Evolutionary conservation across 2,113 vertebrate genomes (phyloP).

Genomic region (Erpornis zantholeuca): DNA sequence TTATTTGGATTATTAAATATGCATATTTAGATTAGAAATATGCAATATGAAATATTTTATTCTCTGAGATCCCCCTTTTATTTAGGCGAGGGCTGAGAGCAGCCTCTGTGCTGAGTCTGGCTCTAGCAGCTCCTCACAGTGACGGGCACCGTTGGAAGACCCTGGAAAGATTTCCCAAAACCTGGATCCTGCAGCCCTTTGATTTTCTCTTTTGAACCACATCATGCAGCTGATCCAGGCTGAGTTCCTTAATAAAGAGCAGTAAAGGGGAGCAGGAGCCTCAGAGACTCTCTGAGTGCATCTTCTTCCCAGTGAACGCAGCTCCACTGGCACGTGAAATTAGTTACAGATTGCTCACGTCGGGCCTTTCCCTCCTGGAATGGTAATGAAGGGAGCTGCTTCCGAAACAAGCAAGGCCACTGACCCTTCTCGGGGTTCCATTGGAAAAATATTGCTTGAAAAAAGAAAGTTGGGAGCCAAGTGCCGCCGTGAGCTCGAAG

Average conservation of each 20-base stretch:
- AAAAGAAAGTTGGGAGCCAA: not conserved
- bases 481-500: rapidly evolving
- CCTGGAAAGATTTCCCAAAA: not conserved
- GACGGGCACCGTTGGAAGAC: rapidly evolving
- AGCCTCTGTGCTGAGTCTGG: not conserved
- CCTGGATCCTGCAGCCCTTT: not conserved
- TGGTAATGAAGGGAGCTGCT: constrained; percentile 24
- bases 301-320: not conserved
- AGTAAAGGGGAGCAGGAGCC: not conserved
- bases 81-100: not conserved
- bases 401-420: constrained; percentile 15
- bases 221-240: not conserved
- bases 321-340: constrained; percentile 7
- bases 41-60: rapidly evolving
- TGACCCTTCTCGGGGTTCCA: not conserved
- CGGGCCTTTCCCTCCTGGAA: not conserved
- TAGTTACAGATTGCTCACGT: not conserved
- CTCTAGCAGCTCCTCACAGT: rapidly evolving
- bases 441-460: not conserved
- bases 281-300: not conserved
- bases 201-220: not conserved
- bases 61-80: not conserved
- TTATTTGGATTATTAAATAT: not conserved
- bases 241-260: not conserved
- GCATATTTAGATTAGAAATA: not conserved